Evolutionary conservation across 2,113 vertebrate genomes (phyloP), one percentile per base, ranked within the genome.

Genomic region (Oplegnathus fasciatus): DNA sequence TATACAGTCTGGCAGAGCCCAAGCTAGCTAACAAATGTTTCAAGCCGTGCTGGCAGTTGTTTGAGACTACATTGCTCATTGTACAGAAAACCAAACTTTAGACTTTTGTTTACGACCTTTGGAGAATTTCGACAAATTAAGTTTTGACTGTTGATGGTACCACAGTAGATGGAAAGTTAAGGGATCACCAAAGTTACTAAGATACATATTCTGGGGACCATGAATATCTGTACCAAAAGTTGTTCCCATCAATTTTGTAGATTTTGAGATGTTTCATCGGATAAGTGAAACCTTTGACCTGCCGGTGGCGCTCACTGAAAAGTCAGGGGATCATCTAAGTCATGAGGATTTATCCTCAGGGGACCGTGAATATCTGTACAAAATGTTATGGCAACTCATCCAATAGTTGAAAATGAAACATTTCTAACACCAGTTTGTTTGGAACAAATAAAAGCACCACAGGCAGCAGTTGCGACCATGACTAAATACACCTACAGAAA

Each of bases 1-100:
- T 6, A 32, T 0, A 10, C 22, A 6, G 46, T 24, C 40, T 1
- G 11, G 9, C 32, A n/a, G 30, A n/a, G 0, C 0, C 6, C 20
- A 20, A 42, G 52, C 70, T 20, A 32, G 28, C 40, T 46, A 22
- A 20, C 9, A 5, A 6, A 34, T 3, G 15, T 9, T 13, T 61
- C 22, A 1, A 60, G 58, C 15, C 26, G 20, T 24, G 61, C 20
- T 7, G 24, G 61, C 20, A 3, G 13, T 4, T 69, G 22, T 44
- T 8, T 34, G 30, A 37, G 22, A 72, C 22, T 20, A 6, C 17
- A 7, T 5, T 22, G 52, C 50, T 40, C 4, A 37, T 9, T n/a
- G 28, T 7, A 24, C 22, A 73, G 18, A 34, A 66, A 65, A 40
- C 2, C 22, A n/a, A 55, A 44, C 20, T 40, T 57, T 37, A 9